Conservation (phyloP, 2,888 invertebrate genomes). For the Onchidella celtica region DNA sequence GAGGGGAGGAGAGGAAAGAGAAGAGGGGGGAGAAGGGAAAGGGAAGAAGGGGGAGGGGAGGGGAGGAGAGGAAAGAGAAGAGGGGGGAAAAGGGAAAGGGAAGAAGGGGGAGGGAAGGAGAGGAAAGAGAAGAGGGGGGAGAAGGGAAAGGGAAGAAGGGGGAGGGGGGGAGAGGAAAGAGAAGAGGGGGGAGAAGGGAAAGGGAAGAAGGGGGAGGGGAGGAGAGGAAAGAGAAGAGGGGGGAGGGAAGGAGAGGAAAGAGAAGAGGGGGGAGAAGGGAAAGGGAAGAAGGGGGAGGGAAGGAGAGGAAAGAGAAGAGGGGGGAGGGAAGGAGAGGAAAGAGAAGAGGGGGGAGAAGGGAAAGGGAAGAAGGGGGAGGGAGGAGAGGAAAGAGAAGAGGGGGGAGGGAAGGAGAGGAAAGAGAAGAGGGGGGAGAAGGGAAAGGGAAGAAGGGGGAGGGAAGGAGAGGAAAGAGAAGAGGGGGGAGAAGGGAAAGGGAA, state of each 20-base stretch:
- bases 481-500: neutral
- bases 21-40: neutral
- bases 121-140: neutral
- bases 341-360: neutral
- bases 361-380: neutral
- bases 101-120: neutral
- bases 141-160: neutral
- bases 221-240: neutral
- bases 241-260: neutral
- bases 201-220: neutral
- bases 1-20: neutral
- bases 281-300: neutral
- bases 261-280: neutral
- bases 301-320: neutral
- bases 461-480: neutral
- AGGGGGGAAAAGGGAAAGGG: neutral
- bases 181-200: neutral
- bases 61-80: neutral
- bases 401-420: neutral
- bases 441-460: neutral
- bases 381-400: neutral
- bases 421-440: neutral
- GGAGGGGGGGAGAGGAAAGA: neutral
- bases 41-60: neutral
- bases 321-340: neutral